A percentile compares a stretch with the other conserved stretches of the same genome.
Conservation (phyloP, 2,888 invertebrate species). For the Agrochola lychnidis region DNA sequence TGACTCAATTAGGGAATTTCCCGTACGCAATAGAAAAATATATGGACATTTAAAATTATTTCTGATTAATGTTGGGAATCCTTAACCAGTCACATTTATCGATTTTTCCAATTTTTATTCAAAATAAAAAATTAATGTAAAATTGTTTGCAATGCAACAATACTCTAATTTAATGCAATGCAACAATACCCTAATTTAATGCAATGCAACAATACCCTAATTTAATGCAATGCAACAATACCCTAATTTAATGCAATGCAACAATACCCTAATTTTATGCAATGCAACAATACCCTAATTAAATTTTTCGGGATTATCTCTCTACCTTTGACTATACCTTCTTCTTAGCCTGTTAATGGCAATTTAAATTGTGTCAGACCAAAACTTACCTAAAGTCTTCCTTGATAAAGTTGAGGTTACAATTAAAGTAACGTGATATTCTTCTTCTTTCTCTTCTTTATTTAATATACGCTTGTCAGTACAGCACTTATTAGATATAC, state of each 20-base stretch:
- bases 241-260: no score
- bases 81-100: no score
- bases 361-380: background rate
- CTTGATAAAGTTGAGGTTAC: background rate
- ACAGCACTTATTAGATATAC: background rate
- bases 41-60: background rate
- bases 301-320: background rate
- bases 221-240: background rate
- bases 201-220: no score
- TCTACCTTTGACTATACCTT: background rate
- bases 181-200: no score
- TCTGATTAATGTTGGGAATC: no score
- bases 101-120: background rate
- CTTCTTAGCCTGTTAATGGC: background rate
- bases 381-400: background rate
- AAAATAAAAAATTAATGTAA: background rate
- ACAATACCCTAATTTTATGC: no score
- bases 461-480: background rate
- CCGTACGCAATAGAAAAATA: background rate
- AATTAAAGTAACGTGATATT: background rate
- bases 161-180: no score
- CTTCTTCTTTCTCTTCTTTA: background rate
- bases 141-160: no score
- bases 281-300: no score
- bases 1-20: slow-evolving; percentile 5